phyloP scores from a whole-genome alignment of 1,140 invertebrate species.

The Cephus cinctus region DNA sequence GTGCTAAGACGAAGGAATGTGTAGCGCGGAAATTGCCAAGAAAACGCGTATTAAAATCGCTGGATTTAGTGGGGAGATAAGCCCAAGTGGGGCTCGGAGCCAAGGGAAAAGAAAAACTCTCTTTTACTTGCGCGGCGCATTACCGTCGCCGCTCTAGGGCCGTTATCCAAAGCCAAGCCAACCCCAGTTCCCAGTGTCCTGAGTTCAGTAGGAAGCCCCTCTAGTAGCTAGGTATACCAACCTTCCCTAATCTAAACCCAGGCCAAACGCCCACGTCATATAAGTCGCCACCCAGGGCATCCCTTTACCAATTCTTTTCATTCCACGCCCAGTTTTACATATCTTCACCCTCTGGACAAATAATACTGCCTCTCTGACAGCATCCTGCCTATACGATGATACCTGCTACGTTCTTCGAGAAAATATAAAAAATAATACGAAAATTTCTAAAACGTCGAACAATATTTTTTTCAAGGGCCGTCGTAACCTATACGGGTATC shows the following conservation, averaged over 20 bases:
- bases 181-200: too few relatives aligned
- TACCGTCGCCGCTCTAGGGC: conserved; percentile 38
- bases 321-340: conserved; percentile 13
- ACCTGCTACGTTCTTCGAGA: too few relatives aligned
- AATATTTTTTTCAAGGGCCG: too few relatives aligned
- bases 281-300: conserved; percentile 30
- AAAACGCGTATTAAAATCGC: conserved; percentile 55
- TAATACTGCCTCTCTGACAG: too few relatives aligned
- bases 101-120: conserved; percentile 48
- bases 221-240: too few relatives aligned
- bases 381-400: too few relatives aligned
- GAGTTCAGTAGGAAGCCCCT: too few relatives aligned
- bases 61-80: conserved; percentile 55
- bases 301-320: conserved; percentile 18
- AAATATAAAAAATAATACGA: too few relatives aligned
- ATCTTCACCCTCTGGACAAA: too few relatives aligned
- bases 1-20: conserved; percentile 46
- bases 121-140: conserved; percentile 41
- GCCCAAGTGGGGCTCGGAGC: conserved; percentile 25
- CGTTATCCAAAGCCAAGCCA: conserved; percentile 44
- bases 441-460: too few relatives aligned
- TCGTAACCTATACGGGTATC: too few relatives aligned
- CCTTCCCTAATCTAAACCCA: conserved; percentile 22
- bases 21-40: conserved; percentile 52
- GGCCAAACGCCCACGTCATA: conserved; percentile 37